phyloP scores from a whole-genome alignment of 2,888 invertebrate genomes.

The Stenotaenia linearis region DNA sequence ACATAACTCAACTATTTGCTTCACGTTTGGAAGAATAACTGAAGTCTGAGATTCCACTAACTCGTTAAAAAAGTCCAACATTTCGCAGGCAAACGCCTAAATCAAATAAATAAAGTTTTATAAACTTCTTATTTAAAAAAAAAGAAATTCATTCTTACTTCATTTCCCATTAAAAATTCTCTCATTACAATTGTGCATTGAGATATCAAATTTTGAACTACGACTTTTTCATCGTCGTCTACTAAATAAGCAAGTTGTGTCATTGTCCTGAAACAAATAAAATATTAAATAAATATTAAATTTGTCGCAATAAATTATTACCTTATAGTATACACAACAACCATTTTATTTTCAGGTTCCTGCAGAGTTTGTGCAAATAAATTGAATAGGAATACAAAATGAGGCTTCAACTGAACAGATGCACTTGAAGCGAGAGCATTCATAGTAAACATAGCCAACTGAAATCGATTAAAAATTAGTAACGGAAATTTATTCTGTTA shows the following conservation, averaged over 20 bases:
- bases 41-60: slow-evolving; percentile 12
- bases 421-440: slow-evolving; percentile 64
- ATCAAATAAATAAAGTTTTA: neutral
- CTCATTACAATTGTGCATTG: neutral
- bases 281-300: slow-evolving; percentile 5
- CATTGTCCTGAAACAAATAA: neutral
- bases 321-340: slow-evolving; percentile 57
- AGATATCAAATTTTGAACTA: neutral
- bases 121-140: neutral
- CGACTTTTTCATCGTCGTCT: neutral
- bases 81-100: slow-evolving; percentile 2
- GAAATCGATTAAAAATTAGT: slow-evolving; percentile 41
- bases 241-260: neutral
- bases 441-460: slow-evolving; percentile 63
- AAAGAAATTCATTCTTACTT: neutral
- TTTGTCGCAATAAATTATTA: slow-evolving; percentile 38
- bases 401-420: slow-evolving; percentile 62
- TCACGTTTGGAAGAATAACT: neutral
- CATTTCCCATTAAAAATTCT: slow-evolving; percentile 9
- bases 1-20: neutral
- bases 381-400: slow-evolving; percentile 56
- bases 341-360: slow-evolving; percentile 52
- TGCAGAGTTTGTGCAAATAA: slow-evolving; percentile 53
- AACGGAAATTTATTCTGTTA: neutral
- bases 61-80: slow-evolving; percentile 28